Percentiles rank a stretch among this genome's conserved stretches.
phyloP scores from a whole-genome alignment of 1,140 invertebrate genomes.

The Drosophila santomea region DNA sequence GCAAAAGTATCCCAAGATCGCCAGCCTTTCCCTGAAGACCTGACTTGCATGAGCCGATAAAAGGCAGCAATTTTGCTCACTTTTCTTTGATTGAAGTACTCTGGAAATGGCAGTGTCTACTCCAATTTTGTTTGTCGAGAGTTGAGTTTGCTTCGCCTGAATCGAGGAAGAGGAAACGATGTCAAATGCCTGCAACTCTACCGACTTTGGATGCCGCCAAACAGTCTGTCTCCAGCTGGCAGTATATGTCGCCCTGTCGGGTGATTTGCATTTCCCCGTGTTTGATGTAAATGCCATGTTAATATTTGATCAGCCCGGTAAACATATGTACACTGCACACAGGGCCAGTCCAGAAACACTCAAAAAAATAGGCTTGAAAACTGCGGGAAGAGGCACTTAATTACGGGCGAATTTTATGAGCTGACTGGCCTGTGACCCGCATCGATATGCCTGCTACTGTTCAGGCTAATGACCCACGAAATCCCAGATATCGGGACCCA shows the following conservation, averaged over 20 bases:
- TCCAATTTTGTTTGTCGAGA: constrained; percentile 58
- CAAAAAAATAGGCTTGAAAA: constrained; percentile 10
- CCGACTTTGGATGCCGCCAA: constrained; percentile 38
- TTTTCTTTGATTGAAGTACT: constrained; percentile 60
- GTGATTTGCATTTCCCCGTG: constrained; percentile 57
- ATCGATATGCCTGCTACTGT: constrained; percentile 46
- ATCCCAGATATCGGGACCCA: constrained; percentile 31
- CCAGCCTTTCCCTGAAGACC: constrained; percentile 22
- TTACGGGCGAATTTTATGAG: constrained; percentile 55
- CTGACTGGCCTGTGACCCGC: constrained; percentile 16
- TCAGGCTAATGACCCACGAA: constrained; percentile 60
- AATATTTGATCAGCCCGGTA: constrained; percentile 57
- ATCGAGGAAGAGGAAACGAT: constrained; percentile 32
- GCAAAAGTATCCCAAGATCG: constrained; percentile 24
- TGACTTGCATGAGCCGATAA: constrained; percentile 27
- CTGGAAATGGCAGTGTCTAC: constrained; percentile 42
- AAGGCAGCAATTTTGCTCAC: constrained; percentile 43
- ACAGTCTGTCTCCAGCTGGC: constrained; percentile 44
- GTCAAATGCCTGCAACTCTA: constrained; percentile 39
- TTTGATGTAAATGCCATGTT: constrained; percentile 65
- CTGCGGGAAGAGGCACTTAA: constrained; percentile 25
- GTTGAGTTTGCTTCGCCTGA: constrained; percentile 8
- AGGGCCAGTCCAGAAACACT: constrained; percentile 28
- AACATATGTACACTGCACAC: constrained; percentile 25
- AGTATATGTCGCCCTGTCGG: constrained; percentile 33